phyloP scores from a whole-genome alignment of 2,113 vertebrate species.

The Glaucidium brasilianum region DNA sequence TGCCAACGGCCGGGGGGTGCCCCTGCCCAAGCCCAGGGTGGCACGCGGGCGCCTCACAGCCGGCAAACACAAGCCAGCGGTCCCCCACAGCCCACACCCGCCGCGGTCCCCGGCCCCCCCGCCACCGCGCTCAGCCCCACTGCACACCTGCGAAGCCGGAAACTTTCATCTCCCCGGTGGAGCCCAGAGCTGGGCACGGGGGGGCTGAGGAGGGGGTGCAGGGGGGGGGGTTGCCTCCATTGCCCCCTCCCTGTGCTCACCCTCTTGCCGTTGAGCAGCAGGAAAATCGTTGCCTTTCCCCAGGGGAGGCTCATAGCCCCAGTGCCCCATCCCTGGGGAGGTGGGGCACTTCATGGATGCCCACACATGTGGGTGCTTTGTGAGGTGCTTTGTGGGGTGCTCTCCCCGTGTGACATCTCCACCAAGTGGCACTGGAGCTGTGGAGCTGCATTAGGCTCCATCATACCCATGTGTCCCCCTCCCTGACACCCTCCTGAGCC shows the following conservation, averaged over 20 bases:
- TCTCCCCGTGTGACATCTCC: background rate
- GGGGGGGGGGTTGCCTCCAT: fast-evolving
- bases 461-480: fast-evolving
- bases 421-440: fast-evolving
- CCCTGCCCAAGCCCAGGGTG: background rate
- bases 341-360: background rate
- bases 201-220: background rate
- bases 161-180: background rate
- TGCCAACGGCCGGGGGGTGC: background rate
- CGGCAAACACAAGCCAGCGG: fast-evolving
- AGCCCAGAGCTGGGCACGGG: fast-evolving
- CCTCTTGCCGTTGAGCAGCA: fast-evolving
- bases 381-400: background rate
- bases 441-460: fast-evolving
- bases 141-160: background rate
- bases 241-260: background rate
- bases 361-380: fast-evolving
- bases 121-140: background rate
- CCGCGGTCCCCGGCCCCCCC: background rate
- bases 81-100: background rate
- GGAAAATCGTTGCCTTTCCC: background rate
- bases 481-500: background rate
- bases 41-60: background rate
- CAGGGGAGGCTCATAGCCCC: background rate
- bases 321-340: background rate